Evolutionary conservation across 2,113 vertebrate species (phyloP).

Genomic region (Dolichotis patagonum): DNA sequence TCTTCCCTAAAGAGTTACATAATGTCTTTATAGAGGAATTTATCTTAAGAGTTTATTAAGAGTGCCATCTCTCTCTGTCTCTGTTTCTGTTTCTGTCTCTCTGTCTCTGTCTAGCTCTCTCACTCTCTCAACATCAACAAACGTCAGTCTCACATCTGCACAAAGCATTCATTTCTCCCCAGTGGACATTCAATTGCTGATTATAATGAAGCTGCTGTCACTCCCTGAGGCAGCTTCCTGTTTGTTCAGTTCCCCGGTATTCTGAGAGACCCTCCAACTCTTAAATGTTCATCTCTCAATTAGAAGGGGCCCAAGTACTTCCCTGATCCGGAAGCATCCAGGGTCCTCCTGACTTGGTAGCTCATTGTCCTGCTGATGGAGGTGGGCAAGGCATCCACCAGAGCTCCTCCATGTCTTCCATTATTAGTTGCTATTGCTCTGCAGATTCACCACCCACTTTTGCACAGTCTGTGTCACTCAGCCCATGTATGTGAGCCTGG

Average conservation of each 20-base stretch:
- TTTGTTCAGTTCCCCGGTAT: not conserved
- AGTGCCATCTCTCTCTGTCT: not conserved
- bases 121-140: not conserved
- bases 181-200: not conserved
- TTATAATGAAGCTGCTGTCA: not conserved
- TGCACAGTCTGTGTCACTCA: too few relatives aligned
- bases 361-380: not conserved
- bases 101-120: not conserved
- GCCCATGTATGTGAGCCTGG: fast-evolving
- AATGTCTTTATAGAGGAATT: conserved; percentile 46
- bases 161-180: not conserved
- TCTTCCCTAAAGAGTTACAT: conserved; percentile 59
- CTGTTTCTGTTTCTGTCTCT: not conserved
- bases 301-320: not conserved
- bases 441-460: not conserved
- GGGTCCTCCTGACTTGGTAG: not conserved
- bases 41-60: conserved; percentile 64
- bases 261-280: not conserved
- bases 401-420: not conserved
- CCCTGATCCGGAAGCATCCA: not conserved
- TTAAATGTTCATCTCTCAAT: not conserved
- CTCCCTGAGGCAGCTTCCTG: not conserved
- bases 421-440: not conserved
- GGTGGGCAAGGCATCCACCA: not conserved
- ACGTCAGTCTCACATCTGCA: not conserved